A percentile compares a stretch with the other conserved stretches of the same genome.
Evolutionary conservation across 2,113 vertebrate species (phyloP).

Genomic region (Bettongia penicillata): DNA sequence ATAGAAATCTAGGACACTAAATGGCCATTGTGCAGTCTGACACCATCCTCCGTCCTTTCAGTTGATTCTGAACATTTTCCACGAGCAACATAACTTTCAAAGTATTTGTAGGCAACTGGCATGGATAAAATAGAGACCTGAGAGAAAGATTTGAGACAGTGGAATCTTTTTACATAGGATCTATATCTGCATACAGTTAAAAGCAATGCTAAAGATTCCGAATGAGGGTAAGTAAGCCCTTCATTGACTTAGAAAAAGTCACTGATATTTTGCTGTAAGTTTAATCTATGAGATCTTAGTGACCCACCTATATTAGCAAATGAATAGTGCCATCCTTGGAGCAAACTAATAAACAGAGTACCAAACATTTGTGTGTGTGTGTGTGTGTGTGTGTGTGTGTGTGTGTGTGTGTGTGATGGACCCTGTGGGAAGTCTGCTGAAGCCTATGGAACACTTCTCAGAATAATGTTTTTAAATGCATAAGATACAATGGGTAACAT

Average conservation of each 20-base stretch:
- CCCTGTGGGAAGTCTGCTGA: not conserved
- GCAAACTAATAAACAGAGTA: not conserved
- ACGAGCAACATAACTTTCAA: constrained; percentile 1
- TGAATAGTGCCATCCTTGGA: not conserved
- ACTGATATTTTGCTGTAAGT: constrained; percentile 3
- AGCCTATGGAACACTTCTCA: not conserved
- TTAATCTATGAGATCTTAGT: not conserved
- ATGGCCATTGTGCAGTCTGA: not conserved
- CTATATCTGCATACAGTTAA: not conserved
- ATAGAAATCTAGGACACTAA: not conserved
- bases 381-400: no score
- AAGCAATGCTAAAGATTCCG: not conserved
- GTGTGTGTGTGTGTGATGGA: no score
- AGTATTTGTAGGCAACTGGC: constrained; percentile 1
- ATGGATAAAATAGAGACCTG: constrained; percentile 16
- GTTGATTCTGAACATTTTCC: constrained; percentile 3
- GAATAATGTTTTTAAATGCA: not conserved
- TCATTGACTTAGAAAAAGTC: not conserved
- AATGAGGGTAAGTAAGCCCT: not conserved
- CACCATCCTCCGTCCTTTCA: constrained; percentile 14
- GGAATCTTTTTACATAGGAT: not conserved
- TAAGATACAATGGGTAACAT: not conserved
- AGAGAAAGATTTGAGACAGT: constrained; percentile 27
- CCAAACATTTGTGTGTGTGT: not conserved
- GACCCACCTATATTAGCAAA: not conserved